Evolutionary conservation across 2,113 vertebrate species (phyloP).

Genomic region (Colaptes auratus): DNA sequence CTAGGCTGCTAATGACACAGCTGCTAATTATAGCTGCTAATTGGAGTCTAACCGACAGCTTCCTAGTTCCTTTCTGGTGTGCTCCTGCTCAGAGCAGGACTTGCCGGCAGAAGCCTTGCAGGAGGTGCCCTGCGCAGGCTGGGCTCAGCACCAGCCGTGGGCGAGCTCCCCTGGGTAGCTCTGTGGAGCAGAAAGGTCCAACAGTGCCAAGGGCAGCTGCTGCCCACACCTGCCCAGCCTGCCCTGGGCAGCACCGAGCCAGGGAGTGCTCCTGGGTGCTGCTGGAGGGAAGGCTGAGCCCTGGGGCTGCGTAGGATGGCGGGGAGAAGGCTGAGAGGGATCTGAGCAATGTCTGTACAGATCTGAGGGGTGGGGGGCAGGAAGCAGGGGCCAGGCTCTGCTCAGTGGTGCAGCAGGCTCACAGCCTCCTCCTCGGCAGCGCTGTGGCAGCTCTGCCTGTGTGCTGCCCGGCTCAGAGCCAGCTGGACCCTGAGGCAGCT

Average conservation of each 20-base stretch:
- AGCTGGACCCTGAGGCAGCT: neutral
- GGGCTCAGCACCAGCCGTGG: neutral
- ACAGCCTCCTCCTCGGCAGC: neutral
- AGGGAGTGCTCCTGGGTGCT: no score
- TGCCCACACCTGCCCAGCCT: neutral
- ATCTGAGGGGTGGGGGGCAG: no score
- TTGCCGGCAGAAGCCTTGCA: neutral
- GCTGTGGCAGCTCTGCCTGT: neutral
- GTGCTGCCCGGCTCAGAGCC: neutral
- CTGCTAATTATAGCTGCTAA: conserved; percentile 21
- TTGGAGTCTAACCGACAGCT: conserved; percentile 51
- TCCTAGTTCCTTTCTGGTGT: no score
- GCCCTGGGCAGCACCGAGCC: no score
- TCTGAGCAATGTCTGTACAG: no score
- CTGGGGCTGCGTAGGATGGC: no score
- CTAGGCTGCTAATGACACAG: neutral
- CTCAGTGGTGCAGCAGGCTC: neutral
- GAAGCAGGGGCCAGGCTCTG: no score
- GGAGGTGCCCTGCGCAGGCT: neutral
- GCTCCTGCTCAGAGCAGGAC: neutral
- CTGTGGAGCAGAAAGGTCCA: neutral
- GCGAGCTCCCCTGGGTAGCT: neutral
- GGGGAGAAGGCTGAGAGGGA: no score
- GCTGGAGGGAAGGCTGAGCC: no score
- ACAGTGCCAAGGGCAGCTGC: neutral